Evolutionary conservation across 2,797 vertebrate species (phyloP), one percentile per base, ranked within the genome.

Genomic region (Phaenicophaeus curvirostris): DNA sequence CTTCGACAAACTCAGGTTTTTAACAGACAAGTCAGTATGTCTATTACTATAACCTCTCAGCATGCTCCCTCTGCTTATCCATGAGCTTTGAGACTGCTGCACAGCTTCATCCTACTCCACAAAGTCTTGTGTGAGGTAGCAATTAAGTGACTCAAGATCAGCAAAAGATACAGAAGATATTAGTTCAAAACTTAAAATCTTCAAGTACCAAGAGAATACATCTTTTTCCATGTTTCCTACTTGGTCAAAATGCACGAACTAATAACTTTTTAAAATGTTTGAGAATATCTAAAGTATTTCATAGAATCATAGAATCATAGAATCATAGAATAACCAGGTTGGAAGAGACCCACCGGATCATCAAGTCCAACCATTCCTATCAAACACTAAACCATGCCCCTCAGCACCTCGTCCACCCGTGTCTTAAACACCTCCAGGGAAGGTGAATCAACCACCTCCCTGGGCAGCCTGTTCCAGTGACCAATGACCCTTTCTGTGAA

Each of bases 71-170:
- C 33, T 79, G 41, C 48, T 81, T 88, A 79, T 44, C 61, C 63
- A 46, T 12, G 44, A 71, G 46, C 46, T 87, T 91, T 23, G 51
- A 24, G 44, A 67, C 41, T 68, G 28, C 68, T 82, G 44, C 61
- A 79, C 46, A 73, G 27, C 50, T 86, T 78, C 2, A 0, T 30
- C 51, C 39, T 54, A 35, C 48, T 86, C 39, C 42, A 84, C 58
- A 90, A 84, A 86, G 25, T 13, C 7, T 82, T 66, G 46, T 53
- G 27, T n/a, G 48, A 93, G 53, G 44, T 28, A 88, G 58, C 50
- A 90, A 81, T 86, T 93, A 92, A 89, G 17, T 41, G 77, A 86
- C 39, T 93, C 44, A 69, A 91, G 24, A 65, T 46, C 25, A 74
- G 25, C 23, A 83, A 53, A 89, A 88, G 51, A 33, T 25, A 53